These are phyloP conservation scores for Chaetoderma sp. DNA, from an alignment of 2,888 invertebrate species.

Conservation along the genomic window DNA sequence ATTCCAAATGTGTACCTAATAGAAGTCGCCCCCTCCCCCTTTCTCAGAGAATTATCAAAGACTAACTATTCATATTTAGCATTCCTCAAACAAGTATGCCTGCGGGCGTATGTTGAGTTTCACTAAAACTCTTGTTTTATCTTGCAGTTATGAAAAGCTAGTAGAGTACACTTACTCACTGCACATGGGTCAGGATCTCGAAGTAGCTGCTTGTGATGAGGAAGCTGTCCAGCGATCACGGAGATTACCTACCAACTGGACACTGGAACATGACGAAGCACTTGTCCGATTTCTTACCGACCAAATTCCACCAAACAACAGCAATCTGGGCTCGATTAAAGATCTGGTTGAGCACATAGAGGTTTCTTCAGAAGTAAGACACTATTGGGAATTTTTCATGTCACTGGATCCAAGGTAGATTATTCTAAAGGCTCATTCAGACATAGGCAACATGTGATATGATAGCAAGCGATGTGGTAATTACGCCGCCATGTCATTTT, in stretches of 20 bases:
- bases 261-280: constrained; percentile 64
- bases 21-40: too few species aligned
- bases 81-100: too few species aligned
- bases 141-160: constrained; percentile 60
- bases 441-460: too few species aligned
- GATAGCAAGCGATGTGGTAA: too few species aligned
- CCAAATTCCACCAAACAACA: constrained; percentile 57
- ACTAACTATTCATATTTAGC: too few species aligned
- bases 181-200: constrained; percentile 43
- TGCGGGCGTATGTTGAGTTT: too few species aligned
- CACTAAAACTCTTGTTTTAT: too few species aligned
- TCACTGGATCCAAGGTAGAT: background rate
- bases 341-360: constrained; percentile 65
- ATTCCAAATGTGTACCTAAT: too few species aligned
- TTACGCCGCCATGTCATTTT: too few species aligned
- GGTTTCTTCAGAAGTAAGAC: constrained; percentile 66
- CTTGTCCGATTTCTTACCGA: constrained; percentile 62
- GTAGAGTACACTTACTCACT: constrained; percentile 57
- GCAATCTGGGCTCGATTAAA: constrained; percentile 62
- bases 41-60: too few species aligned
- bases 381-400: constrained; percentile 3
- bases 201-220: constrained; percentile 45
- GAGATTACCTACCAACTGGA: constrained; percentile 56
- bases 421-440: too few species aligned
- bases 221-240: constrained; percentile 53